Percentiles rank a stretch among this genome's conserved stretches.
These are phyloP conservation scores for Limnodromus scolopaceus DNA, from an alignment of 2,797 vertebrate species.

Conservation along the genomic window DNA sequence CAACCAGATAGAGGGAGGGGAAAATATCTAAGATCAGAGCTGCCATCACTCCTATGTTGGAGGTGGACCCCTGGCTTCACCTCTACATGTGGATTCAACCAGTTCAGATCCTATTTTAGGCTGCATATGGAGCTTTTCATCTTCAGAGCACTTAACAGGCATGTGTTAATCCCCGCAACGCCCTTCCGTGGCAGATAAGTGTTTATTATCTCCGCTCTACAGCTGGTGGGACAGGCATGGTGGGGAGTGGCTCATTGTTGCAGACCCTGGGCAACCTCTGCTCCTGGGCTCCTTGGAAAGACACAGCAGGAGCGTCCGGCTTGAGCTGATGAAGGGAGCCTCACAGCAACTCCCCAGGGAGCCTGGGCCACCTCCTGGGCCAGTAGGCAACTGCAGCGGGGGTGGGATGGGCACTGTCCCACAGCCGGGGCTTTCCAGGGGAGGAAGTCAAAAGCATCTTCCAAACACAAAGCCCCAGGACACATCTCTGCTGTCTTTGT, in stretches of 20 bases:
- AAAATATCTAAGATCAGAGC: conserved; percentile 21
- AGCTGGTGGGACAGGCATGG: not conserved
- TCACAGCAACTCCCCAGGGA: not conserved
- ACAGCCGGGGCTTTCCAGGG: not conserved
- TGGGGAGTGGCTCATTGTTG: not conserved
- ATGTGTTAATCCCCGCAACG: conserved; percentile 9
- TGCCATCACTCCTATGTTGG: not conserved
- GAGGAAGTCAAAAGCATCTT: conserved; percentile 1
- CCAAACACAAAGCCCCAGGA: not conserved
- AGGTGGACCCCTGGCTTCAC: not conserved
- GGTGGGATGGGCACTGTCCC: not conserved
- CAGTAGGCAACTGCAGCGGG: not conserved
- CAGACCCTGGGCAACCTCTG: not conserved
- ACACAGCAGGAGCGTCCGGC: rapidly evolving
- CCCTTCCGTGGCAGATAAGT: conserved; percentile 44
- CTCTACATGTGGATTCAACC: conserved; percentile 48
- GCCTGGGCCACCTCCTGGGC: not conserved
- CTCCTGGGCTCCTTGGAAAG: not conserved
- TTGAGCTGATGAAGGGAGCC: not conserved
- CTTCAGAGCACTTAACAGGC: conserved; percentile 31
- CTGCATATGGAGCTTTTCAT: conserved; percentile 42
- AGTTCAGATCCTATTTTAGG: conserved; percentile 50
- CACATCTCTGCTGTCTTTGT: not conserved
- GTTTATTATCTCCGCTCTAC: conserved; percentile 42
- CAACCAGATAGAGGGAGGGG: not conserved